Base-by-base conservation (phyloP, 1,140 invertebrate species). In the Hirudo medicinalis region DNA sequence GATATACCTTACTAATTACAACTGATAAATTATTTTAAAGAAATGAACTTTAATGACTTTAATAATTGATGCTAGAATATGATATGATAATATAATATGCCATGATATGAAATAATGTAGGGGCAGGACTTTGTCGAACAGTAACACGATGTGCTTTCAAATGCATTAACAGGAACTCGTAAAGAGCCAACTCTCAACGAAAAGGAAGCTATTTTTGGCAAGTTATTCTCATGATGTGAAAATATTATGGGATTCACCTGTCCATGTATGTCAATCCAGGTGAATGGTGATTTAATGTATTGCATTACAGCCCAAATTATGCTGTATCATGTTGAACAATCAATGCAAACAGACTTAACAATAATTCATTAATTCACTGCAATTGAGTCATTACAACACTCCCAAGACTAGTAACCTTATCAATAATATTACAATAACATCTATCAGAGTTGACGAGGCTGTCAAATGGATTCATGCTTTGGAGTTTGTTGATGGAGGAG, bases 131-230 rank as follows among this genome's bases (percentile, higher is more conserved):
- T 15, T 49, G 43, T 40, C 11, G 11, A 40, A 11, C 43, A 49
- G 4, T 49, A 15, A 15, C 15, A 49, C 32, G 43, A 49, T 49
- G 43, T 67, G 32, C 32, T 53, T 43, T 13, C 57, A 5, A 29
- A 67, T 75, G 27, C 57, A 20, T 19, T 74, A 76, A 67, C 75
- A 82, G 81, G 80, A 82, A 74, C 73, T 83, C 13, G 72, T 82
- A 20, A 80, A 83, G 75, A 81, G 82, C 69, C 82, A 83, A 71
- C 67, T 83, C 20, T 74, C 76, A 4, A 76, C 75, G 15, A 81
- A 78, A 72, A 76, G 76, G 43, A 75, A 76, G 20, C 63, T 82
- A n/a, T 82, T 80, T 72, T 72, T 82, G 53, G 75, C 78, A 70
- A 76, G 76, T 36, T 82, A 80, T 77, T 81, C 80, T 17, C 77